Percentiles rank a stretch among this genome's conserved stretches.
phyloP scores from a whole-genome alignment of 2,113 vertebrate genomes.

The Corydoras maculifer region DNA sequence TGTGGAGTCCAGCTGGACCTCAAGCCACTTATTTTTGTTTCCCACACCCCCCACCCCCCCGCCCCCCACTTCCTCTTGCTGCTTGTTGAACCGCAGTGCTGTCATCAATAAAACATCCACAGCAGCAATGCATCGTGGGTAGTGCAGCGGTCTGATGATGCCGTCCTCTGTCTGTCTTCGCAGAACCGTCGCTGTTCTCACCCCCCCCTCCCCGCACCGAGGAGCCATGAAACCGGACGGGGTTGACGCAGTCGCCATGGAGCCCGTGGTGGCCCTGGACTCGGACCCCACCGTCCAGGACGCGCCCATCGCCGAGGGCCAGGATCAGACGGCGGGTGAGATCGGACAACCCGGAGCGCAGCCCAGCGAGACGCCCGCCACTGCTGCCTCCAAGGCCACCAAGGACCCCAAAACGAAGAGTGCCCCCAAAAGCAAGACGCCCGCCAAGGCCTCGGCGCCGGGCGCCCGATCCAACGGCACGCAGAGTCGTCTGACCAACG shows the following conservation, averaged over 20 bases:
- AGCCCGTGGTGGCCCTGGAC: slow-evolving; percentile 64
- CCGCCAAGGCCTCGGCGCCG: slow-evolving; percentile 44
- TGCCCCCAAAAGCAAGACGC: slow-evolving; percentile 55
- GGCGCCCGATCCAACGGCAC: slow-evolving; percentile 50
- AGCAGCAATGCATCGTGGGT: slow-evolving; percentile 32
- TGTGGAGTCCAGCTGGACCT: slow-evolving; percentile 11
- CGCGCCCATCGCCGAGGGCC: slow-evolving; percentile 48
- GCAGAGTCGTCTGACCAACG: slow-evolving; percentile 60
- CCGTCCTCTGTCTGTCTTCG: slow-evolving; percentile 12
- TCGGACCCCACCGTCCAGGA: slow-evolving; percentile 56
- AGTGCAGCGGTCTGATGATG: background rate
- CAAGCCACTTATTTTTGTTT: slow-evolving; percentile 11
- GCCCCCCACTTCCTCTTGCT: slow-evolving; percentile 27
- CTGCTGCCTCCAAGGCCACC: slow-evolving; percentile 55
- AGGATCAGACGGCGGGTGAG: slow-evolving; percentile 48
- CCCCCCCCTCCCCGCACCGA: slow-evolving; percentile 35
- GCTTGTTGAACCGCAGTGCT: slow-evolving; percentile 6
- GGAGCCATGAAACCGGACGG: slow-evolving; percentile 73
- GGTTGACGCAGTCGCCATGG: slow-evolving; percentile 58
- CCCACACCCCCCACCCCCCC: no score
- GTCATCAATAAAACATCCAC: slow-evolving; percentile 29
- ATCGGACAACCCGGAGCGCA: slow-evolving; percentile 39
- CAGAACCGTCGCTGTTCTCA: slow-evolving; percentile 41
- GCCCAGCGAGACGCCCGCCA: slow-evolving; percentile 42
- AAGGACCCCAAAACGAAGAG: slow-evolving; percentile 52